A percentile compares a stretch with the other conserved stretches of the same genome.
Conservation (phyloP, 2,113 vertebrate genomes). For the Xenus cinereus region DNA sequence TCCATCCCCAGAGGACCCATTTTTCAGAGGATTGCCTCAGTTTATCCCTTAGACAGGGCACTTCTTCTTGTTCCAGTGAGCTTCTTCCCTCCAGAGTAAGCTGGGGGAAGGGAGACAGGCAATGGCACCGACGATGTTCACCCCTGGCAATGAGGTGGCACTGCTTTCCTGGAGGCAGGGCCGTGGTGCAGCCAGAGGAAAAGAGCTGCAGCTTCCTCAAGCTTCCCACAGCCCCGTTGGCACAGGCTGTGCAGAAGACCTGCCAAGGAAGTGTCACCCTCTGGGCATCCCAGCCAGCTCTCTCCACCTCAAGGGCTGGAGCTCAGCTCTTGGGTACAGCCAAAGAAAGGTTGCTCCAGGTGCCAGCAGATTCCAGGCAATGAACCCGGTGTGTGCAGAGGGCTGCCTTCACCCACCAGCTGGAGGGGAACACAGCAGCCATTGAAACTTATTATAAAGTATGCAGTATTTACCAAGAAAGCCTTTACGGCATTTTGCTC, state of each 20-base stretch:
- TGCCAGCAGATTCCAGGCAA: slow-evolving; percentile 26
- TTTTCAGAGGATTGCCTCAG: neutral
- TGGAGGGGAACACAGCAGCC: slow-evolving; percentile 27
- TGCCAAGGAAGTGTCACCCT: slow-evolving; percentile 22
- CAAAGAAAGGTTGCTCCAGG: slow-evolving; percentile 21
- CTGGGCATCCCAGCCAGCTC: neutral
- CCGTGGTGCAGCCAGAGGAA: neutral
- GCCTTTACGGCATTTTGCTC: neutral
- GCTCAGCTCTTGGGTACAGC: neutral
- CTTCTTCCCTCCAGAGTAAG: neutral
- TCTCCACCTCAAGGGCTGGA: neutral
- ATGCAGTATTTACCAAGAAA: slow-evolving; percentile 11
- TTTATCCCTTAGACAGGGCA: neutral
- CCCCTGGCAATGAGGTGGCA: neutral
- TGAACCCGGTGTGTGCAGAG: neutral
- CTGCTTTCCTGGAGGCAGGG: neutral
- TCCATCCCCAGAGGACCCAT: neutral
- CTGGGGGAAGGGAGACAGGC: neutral
- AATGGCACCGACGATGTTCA: rapidly evolving
- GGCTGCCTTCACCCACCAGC: slow-evolving; percentile 10
- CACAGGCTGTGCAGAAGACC: neutral
- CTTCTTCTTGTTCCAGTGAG: neutral
- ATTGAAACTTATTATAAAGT: slow-evolving; percentile 23
- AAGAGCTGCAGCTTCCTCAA: neutral
- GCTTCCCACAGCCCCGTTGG: neutral